Conservation (phyloP, 2,888 invertebrate species). For the Eupithecia exiguata region DNA sequence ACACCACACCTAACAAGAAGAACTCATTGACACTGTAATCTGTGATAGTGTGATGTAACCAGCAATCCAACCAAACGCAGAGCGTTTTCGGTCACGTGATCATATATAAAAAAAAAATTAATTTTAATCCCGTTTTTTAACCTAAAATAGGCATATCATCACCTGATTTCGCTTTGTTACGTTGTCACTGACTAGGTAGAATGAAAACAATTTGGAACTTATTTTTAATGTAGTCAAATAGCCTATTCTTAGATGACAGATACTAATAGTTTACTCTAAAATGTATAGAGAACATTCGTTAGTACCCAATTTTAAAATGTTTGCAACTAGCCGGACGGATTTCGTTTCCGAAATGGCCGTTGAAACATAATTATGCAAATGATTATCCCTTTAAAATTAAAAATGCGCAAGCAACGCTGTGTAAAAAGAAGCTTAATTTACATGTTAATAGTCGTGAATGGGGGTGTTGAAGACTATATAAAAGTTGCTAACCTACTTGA, state of each 20-base stretch:
- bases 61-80: no score
- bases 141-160: no score
- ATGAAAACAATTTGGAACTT: no score
- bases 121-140: no score
- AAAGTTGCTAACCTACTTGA: slow-evolving; percentile 26
- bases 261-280: not conserved
- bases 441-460: slow-evolving; percentile 55
- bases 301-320: not conserved
- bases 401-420: slow-evolving; percentile 55
- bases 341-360: slow-evolving; percentile 26
- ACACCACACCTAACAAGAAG: no score
- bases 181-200: no score
- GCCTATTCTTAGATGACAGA: not conserved
- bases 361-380: slow-evolving; percentile 55
- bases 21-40: no score
- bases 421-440: slow-evolving; percentile 58
- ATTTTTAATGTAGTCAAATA: no score
- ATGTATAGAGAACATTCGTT: not conserved
- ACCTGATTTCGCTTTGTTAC: no score
- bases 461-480: slow-evolving; percentile 44
- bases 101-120: no score
- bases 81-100: no score
- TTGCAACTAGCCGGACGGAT: not conserved
- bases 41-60: no score
- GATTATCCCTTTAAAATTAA: slow-evolving; percentile 52